Evolutionary conservation across 2,113 vertebrate species (phyloP).

Genomic region (Oreotrochilus melanogaster): DNA sequence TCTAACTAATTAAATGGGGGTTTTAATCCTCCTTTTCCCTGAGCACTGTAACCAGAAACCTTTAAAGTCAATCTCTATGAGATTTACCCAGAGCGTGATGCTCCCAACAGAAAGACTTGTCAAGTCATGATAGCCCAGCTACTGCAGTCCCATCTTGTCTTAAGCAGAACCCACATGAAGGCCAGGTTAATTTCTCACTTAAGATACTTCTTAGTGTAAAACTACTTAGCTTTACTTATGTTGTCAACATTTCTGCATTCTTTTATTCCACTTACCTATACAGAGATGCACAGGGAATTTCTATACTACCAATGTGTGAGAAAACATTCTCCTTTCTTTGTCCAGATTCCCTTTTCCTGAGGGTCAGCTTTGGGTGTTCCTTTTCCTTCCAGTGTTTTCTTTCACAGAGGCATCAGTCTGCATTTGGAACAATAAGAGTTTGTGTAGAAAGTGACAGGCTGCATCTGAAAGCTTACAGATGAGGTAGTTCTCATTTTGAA

Average conservation of each 20-base stretch:
- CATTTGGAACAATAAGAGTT: not conserved
- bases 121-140: not conserved
- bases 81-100: rapidly evolving
- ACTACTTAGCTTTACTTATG: not conserved
- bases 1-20: not conserved
- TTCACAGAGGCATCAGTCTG: not conserved
- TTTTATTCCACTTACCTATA: not conserved
- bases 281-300: not conserved
- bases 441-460: not conserved
- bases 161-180: not conserved
- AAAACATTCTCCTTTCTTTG: not conserved
- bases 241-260: not conserved
- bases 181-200: not conserved
- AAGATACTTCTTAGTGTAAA: not conserved
- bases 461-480: not conserved
- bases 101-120: not conserved
- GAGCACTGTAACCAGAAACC: not conserved
- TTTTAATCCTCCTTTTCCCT: not conserved
- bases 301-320: not conserved
- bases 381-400: not conserved
- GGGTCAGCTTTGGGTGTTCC: not conserved
- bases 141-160: not conserved
- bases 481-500: not conserved
- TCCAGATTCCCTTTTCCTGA: not conserved
- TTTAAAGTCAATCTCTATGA: not conserved